Evolutionary conservation across 2,113 vertebrate genomes (phyloP), one percentile per base, ranked within the genome.

Genomic region (Struthidea cinerea): DNA sequence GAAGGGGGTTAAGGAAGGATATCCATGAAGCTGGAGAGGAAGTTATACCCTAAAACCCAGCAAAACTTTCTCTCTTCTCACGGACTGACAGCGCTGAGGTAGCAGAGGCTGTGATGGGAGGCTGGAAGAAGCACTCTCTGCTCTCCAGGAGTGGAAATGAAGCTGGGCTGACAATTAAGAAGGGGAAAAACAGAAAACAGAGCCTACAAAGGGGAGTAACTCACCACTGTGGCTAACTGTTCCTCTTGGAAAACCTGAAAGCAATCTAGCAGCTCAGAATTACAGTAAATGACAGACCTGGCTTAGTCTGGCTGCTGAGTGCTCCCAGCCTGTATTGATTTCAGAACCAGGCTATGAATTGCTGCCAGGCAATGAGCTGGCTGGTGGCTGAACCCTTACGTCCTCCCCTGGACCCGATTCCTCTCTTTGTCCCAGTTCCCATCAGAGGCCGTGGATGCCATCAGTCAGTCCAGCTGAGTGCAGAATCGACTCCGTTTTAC

Each of bases 211-310:
- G 50, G 56, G 52, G 42, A 74, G 53, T 84, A 90, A 83, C 59
- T 88, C 42, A 37, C 24, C 19, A 5, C 64, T 49, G 52, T 80
- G 79, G 80, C 75, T 91, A 87, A 88, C 55, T 64, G 53, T n/a
- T 85, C 55, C 70, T 90, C 49, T 69, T 84, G 53, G 67, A 69
- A 94, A 91, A 82, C 57, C 41, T 8, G 67, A 90, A 95, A 93
- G 71, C 88, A 73, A 92, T 74, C 52, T 56, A 70, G 83, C 68
- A 50, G 82, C 73, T 93, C 37, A 56, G 92, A 94, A 95, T 90
- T 91, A 90, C 92, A 90, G 94, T 94, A 96, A 96, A 95, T 94
- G 89, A 79, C 93, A 94, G 89, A 33, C 39, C 77, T 76, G 87
- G 65, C 91, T 92, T 56, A 8, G 83, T 41, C 46, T 92, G 88